phyloP scores from a whole-genome alignment of 2,888 invertebrate species.

The Galeopsomyia nigrocyanea region DNA sequence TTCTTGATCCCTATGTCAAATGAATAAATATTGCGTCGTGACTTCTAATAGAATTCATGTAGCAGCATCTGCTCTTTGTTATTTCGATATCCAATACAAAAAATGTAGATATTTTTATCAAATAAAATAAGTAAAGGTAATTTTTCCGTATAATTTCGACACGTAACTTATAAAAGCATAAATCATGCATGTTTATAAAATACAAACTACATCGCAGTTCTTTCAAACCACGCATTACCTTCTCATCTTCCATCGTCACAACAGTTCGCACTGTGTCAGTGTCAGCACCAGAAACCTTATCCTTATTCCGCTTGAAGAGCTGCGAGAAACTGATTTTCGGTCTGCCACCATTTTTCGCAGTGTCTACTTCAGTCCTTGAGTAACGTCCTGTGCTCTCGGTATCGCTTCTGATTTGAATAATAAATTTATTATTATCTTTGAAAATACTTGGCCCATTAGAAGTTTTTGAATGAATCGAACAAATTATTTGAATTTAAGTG shows the following conservation, averaged over 20 bases:
- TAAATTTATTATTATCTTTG: conserved; percentile 1
- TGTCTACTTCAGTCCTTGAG: conserved; percentile 65
- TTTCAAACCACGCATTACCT: conserved; percentile 53
- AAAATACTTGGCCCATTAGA: background rate
- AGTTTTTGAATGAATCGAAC: conserved; percentile 2
- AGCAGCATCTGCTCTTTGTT: no score
- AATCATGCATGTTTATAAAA: no score
- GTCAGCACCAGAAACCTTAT: conserved; percentile 67
- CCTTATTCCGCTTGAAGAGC: conserved; percentile 68
- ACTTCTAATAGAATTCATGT: no score
- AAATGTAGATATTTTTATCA: no score
- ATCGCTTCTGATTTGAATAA: conserved; percentile 72
- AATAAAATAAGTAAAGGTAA: no score
- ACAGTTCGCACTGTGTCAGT: conserved; percentile 66
- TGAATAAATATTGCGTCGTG: no score
- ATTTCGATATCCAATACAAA: no score
- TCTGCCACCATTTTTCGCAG: conserved; percentile 54
- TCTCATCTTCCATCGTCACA: conserved; percentile 65
- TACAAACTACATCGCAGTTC: no score
- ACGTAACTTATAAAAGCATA: no score
- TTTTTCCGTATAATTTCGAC: no score
- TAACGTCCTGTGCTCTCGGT: conserved; percentile 75
- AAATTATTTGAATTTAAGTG: conserved; percentile 38
- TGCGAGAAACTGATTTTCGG: conserved; percentile 64
- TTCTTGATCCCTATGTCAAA: no score